Evolutionary conservation across 2,113 vertebrate genomes (phyloP).

Genomic region (Lagenorhynchus albirostris): DNA sequence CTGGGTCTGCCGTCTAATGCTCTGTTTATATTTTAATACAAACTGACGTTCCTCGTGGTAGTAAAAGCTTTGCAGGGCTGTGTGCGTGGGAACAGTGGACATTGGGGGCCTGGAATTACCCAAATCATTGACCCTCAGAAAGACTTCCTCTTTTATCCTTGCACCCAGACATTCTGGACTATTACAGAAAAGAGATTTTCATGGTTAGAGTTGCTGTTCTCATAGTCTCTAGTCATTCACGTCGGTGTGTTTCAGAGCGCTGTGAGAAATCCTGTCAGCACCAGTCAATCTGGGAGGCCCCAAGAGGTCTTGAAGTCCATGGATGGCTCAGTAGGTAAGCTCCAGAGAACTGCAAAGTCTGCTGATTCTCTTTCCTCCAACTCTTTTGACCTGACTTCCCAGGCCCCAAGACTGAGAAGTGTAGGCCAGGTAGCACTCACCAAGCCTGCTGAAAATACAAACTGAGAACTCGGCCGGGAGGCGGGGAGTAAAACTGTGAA

Average conservation of each 20-base stretch:
- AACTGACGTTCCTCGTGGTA: neutral
- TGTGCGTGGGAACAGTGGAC: neutral
- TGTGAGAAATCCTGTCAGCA: neutral
- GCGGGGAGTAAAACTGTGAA: neutral
- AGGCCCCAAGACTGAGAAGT: neutral
- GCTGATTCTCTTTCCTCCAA: neutral
- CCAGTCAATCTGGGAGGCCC: neutral
- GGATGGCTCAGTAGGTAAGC: neutral
- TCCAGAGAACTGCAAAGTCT: neutral
- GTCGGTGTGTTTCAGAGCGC: neutral
- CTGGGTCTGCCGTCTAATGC: neutral
- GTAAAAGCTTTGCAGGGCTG: neutral
- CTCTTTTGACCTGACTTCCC: neutral
- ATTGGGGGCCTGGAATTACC: neutral
- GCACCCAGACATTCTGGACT: neutral
- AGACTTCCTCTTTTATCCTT: neutral
- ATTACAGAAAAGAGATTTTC: neutral
- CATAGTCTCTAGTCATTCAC: neutral
- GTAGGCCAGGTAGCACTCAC: neutral
- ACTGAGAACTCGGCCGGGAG: neutral
- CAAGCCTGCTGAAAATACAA: neutral
- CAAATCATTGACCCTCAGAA: neutral
- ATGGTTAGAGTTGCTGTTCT: neutral
- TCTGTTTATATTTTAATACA: slow-evolving; percentile 13
- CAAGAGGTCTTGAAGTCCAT: neutral